phyloP scores from a whole-genome alignment of 30 jellyfish, hydroid and myxozoan species.

The Mastigias papua region DNA sequence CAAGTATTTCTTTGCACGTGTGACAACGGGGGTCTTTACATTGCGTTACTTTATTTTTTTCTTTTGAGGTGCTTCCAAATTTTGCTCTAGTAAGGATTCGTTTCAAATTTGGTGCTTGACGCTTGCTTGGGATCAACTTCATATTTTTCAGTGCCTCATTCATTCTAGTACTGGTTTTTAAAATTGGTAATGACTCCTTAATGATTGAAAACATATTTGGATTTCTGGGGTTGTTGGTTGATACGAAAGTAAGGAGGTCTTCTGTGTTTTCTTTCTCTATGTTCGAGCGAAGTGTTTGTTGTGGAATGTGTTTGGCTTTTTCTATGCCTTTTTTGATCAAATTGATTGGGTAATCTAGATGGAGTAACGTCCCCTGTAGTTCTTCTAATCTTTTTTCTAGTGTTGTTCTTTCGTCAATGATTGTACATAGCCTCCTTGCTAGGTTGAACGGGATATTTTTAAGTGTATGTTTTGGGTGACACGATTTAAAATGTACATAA shows the following conservation, averaged over 20 bases:
- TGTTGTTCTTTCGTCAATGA: background rate
- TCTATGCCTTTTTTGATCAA: conserved; percentile 4
- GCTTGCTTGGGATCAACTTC: conserved; percentile 34
- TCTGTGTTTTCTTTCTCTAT: background rate
- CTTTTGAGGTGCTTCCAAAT: background rate
- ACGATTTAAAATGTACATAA: background rate
- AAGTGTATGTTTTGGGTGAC: conserved; percentile 1
- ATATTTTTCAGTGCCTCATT: background rate
- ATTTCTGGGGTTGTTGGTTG: conserved; percentile 51
- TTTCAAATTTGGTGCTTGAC: conserved; percentile 35
- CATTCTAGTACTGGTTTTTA: conserved; percentile 38
- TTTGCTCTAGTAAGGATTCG: conserved; percentile 38
- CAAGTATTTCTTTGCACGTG: conserved; percentile 11
- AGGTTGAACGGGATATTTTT: conserved; percentile 1
- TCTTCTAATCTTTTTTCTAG: background rate
- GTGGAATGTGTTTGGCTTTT: conserved; percentile 8
- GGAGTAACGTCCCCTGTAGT: background rate
- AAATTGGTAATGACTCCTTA: conserved; percentile 14
- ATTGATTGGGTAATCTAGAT: conserved; percentile 5
- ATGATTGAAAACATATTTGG: conserved; percentile 28
- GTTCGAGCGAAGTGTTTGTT: background rate
- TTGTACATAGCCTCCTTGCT: background rate
- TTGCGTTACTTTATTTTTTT: background rate
- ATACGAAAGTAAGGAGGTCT: conserved; percentile 9
- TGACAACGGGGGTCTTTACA: conserved; percentile 12